Conservation (phyloP, 2,113 vertebrate species). For the Limnothrissa miodon region DNA sequence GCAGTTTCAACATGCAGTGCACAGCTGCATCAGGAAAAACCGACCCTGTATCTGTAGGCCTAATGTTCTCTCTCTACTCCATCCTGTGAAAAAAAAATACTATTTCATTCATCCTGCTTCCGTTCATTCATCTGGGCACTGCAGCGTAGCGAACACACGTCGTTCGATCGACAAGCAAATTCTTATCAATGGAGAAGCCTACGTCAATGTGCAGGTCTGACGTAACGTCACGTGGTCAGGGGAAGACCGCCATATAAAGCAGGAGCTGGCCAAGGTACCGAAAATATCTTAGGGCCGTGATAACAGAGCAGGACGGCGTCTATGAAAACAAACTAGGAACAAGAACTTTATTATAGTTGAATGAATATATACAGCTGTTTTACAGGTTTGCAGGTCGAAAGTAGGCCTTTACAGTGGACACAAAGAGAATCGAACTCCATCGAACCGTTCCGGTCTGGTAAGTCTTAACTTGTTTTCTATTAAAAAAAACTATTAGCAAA, state of each 20-base stretch:
- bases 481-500: background rate
- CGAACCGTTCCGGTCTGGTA: conserved; percentile 47
- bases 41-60: conserved; percentile 9
- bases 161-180: conserved; percentile 53
- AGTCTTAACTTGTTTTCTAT: conserved; percentile 39
- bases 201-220: conserved; percentile 58
- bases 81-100: conserved; percentile 40
- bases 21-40: conserved; percentile 35
- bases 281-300: conserved; percentile 52
- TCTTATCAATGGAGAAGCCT: conserved; percentile 61
- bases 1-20: conserved; percentile 13
- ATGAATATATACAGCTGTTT: background rate
- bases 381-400: background rate
- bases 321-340: background rate
- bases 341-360: background rate
- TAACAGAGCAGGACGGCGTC: conserved; percentile 26
- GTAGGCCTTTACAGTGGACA: background rate
- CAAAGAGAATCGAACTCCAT: conserved; percentile 36
- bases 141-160: conserved; percentile 52
- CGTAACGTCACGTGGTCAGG: conserved; percentile 50
- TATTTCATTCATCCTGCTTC: conserved; percentile 58
- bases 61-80: conserved; percentile 33
- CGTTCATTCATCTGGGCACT: conserved; percentile 60
- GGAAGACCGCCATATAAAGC: conserved; percentile 52
- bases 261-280: conserved; percentile 65